These are phyloP conservation scores for Passer domesticus DNA, from an alignment of 2,113 vertebrate genomes.

Conservation along the genomic window DNA sequence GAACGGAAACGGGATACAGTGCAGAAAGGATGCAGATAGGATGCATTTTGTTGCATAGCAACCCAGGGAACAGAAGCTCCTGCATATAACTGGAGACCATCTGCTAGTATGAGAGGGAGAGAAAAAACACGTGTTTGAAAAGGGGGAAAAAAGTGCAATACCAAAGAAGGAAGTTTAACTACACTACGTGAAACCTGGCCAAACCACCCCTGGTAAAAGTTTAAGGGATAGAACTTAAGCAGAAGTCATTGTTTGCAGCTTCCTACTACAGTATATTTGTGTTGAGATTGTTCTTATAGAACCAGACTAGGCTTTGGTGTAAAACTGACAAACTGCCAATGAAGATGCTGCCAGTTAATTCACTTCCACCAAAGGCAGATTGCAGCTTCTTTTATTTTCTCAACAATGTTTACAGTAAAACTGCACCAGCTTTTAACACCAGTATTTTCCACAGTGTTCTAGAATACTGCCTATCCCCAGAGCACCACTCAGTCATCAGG, in stretches of 20 bases:
- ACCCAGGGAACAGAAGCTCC: slow-evolving; percentile 74
- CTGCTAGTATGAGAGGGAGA: slow-evolving; percentile 60
- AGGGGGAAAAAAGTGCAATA: neutral
- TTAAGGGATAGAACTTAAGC: neutral
- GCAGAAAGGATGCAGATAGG: slow-evolving; percentile 86
- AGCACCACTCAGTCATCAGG: neutral
- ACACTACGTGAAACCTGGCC: neutral
- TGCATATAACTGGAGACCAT: slow-evolving; percentile 70
- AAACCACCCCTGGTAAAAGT: slow-evolving; percentile 22
- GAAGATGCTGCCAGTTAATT: neutral
- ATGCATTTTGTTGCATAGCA: slow-evolving; percentile 79
- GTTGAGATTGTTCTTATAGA: neutral
- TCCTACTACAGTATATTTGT: slow-evolving; percentile 5
- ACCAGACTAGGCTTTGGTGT: neutral
- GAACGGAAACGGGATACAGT: slow-evolving; percentile 85
- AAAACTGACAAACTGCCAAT: neutral
- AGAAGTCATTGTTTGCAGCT: neutral
- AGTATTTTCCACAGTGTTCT: neutral
- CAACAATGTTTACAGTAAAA: neutral
- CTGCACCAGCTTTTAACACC: neutral
- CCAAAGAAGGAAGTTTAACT: slow-evolving; percentile 33
- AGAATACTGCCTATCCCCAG: neutral
- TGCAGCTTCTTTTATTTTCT: neutral
- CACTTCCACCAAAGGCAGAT: neutral
- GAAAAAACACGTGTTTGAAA: slow-evolving; percentile 40